Evolutionary conservation across 37 sponge, comb jelly and placozoan species (phyloP).

Genomic region (Eunapius fragilis): DNA sequence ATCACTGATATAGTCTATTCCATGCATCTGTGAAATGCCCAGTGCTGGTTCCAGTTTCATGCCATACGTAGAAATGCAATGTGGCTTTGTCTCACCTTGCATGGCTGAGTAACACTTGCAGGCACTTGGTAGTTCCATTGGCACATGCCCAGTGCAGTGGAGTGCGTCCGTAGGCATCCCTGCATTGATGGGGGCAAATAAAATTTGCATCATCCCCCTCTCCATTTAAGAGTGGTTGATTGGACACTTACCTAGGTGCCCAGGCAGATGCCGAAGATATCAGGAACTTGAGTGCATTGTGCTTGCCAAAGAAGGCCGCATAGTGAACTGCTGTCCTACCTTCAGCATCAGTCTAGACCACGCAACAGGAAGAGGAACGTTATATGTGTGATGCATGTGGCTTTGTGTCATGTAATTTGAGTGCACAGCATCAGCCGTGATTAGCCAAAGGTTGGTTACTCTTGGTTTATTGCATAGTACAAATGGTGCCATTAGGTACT

Average conservation of each 20-base stretch:
- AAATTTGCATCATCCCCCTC: no score
- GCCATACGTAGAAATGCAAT: not conserved
- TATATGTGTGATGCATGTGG: not conserved
- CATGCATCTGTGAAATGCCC: not conserved
- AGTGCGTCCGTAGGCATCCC: slow-evolving; percentile 80
- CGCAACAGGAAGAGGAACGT: no score
- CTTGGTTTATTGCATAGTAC: no score
- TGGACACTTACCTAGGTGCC: slow-evolving; percentile 54
- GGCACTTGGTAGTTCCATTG: slow-evolving; percentile 59
- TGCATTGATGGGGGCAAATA: slow-evolving; percentile 33
- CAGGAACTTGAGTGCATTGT: slow-evolving; percentile 78
- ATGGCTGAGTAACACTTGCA: slow-evolving; percentile 69
- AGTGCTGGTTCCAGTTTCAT: not conserved
- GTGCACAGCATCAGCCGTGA: no score
- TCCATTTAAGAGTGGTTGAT: slow-evolving; percentile 17
- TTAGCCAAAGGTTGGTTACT: no score
- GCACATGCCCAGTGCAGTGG: slow-evolving; percentile 88
- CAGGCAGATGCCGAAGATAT: slow-evolving; percentile 82
- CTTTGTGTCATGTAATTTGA: no score
- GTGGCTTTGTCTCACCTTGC: slow-evolving; percentile 52
- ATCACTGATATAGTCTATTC: not conserved
- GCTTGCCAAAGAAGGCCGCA: slow-evolving; percentile 89
- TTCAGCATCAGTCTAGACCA: slow-evolving; percentile 59
- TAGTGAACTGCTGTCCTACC: slow-evolving; percentile 92
- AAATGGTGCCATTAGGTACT: no score